Conservation (phyloP, 2,113 vertebrate genomes). For the Psittacus erithacus region DNA sequence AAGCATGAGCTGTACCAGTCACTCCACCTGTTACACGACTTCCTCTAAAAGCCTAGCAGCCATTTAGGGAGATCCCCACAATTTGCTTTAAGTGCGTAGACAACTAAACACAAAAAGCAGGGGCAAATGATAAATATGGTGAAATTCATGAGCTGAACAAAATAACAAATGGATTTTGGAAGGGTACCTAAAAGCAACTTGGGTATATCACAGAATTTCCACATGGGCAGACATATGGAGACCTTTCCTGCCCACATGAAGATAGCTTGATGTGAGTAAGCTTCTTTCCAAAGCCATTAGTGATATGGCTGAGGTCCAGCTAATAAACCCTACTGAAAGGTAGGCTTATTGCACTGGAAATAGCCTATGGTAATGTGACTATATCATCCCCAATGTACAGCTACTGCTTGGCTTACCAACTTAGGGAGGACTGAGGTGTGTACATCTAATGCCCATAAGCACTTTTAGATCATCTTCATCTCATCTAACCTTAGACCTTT, state of each 20-base stretch:
- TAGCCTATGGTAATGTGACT: not conserved
- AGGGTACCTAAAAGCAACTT: accelerated
- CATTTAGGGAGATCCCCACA: not conserved
- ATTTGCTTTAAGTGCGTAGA: not conserved
- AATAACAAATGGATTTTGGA: not conserved
- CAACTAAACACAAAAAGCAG: not conserved
- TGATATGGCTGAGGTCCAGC: not conserved
- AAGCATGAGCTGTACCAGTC: not conserved
- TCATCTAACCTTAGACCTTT: not conserved
- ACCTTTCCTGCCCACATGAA: not conserved
- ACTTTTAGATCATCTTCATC: not conserved
- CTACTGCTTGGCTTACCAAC: not conserved
- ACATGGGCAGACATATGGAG: not conserved
- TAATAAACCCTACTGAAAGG: not conserved
- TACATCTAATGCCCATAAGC: not conserved
- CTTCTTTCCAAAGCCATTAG: not conserved
- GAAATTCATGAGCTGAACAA: not conserved
- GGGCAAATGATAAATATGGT: not conserved
- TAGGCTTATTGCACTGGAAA: not conserved
- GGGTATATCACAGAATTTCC: not conserved
- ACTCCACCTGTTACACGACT: not conserved
- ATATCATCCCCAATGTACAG: not conserved
- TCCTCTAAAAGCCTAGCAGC: not conserved
- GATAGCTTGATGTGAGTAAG: not conserved
- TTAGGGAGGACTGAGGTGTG: not conserved